Conservation (phyloP, 2,113 vertebrate genomes). For the Excalfactoria chinensis region DNA sequence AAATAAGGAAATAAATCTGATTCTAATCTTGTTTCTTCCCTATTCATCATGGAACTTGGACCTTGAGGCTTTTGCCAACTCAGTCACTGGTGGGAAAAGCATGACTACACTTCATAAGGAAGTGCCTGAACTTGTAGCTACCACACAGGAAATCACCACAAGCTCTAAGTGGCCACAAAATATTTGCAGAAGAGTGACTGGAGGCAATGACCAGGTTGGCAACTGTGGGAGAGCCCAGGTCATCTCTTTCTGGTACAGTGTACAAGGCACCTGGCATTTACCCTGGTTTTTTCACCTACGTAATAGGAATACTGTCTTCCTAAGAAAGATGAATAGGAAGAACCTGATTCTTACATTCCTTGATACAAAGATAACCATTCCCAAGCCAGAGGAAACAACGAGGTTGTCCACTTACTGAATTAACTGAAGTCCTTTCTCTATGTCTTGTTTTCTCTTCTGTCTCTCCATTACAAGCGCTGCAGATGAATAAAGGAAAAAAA, state of each 20-base stretch:
- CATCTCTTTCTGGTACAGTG: not conserved
- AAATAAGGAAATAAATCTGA: not conserved
- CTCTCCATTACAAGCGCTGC: slow-evolving; percentile 83
- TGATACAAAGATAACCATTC: accelerated
- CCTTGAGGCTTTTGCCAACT: not conserved
- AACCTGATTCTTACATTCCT: not conserved
- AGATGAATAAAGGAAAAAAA: slow-evolving; percentile 2
- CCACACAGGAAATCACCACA: not conserved
- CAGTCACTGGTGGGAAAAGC: not conserved
- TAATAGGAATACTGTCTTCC: not conserved
- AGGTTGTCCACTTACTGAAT: slow-evolving; percentile 87
- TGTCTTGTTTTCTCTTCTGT: slow-evolving; percentile 89
- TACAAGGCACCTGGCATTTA: not conserved
- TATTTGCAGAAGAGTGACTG: not conserved
- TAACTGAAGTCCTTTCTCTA: slow-evolving; percentile 89
- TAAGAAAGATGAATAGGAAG: not conserved
- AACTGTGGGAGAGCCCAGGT: not conserved
- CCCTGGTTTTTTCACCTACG: not conserved
- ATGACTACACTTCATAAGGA: not conserved
- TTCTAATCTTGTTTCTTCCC: not conserved
- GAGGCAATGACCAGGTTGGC: not conserved
- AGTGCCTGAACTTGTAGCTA: not conserved
- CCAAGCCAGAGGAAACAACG: not conserved
- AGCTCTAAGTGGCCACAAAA: not conserved
- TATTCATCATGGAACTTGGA: not conserved